Evolutionary conservation across 2,888 invertebrate species (phyloP).

Genomic region (Oscheius sp.): DNA sequence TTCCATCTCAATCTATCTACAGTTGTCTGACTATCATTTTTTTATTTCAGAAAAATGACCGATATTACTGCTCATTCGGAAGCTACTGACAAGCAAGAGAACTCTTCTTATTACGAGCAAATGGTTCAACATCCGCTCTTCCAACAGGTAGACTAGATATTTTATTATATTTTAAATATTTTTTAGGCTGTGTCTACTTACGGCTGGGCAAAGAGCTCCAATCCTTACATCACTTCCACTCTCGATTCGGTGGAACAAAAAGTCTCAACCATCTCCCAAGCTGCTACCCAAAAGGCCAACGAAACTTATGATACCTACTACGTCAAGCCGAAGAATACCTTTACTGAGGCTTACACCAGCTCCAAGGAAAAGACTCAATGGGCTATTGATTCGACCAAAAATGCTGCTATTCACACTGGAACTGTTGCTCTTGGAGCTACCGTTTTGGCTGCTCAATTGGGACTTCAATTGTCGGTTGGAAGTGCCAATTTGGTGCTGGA

Average conservation of each 20-base stretch:
- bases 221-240: conserved; percentile 5
- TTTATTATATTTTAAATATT: neutral
- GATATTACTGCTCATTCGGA: conserved; percentile 28
- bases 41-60: too few relatives aligned
- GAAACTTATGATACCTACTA: conserved; percentile 43
- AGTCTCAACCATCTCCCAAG: conserved; percentile 13
- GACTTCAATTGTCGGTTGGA: conserved; percentile 41
- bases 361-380: conserved; percentile 36
- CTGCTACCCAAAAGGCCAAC: conserved; percentile 27
- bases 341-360: conserved; percentile 34
- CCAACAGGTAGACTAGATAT: conserved; percentile 16
- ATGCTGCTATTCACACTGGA: conserved; percentile 40
- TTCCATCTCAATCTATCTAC: too few relatives aligned
- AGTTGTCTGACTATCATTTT: too few relatives aligned
- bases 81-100: conserved; percentile 23
- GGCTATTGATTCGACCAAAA: conserved; percentile 37
- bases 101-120: conserved; percentile 42
- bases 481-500: conserved; percentile 46
- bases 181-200: conserved; percentile 13
- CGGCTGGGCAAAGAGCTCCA: conserved; percentile 21
- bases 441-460: conserved; percentile 50
- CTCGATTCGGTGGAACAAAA: conserved; percentile 14
- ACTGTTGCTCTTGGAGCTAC: conserved; percentile 50
- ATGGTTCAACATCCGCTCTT: conserved; percentile 38
- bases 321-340: conserved; percentile 39